These are phyloP conservation scores for Alligator sinensis DNA, from an alignment of 2,113 vertebrate genomes.

Conservation along the genomic window DNA sequence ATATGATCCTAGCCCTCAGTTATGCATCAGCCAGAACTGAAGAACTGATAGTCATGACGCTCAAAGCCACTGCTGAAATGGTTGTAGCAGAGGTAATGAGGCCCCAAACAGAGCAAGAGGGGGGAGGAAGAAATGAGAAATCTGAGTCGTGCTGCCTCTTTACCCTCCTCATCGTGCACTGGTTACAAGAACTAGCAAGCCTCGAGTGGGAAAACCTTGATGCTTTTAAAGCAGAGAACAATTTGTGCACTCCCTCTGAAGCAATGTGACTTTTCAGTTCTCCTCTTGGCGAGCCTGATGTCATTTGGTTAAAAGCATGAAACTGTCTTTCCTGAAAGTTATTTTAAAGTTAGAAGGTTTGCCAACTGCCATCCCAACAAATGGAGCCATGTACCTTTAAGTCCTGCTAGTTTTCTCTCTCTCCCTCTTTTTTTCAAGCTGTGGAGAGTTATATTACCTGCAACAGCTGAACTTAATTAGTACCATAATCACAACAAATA, in stretches of 20 bases:
- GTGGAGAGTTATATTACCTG: constrained; percentile 68
- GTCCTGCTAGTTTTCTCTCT: constrained; percentile 14
- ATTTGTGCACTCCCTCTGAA: not conserved
- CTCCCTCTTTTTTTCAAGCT: constrained; percentile 22
- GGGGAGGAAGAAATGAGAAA: not conserved
- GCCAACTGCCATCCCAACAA: constrained; percentile 39
- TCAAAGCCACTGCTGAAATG: not conserved
- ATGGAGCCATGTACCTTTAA: constrained; percentile 1
- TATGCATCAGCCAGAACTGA: not conserved
- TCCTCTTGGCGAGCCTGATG: not conserved
- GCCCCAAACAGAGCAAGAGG: not conserved
- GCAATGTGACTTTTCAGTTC: fast-evolving
- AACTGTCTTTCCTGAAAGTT: not conserved
- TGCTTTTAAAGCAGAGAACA: not conserved
- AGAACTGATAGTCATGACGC: not conserved
- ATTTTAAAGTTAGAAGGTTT: not conserved
- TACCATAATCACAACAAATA: constrained; percentile 68
- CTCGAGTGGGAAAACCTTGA: fast-evolving
- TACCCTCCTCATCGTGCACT: not conserved
- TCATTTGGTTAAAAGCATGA: not conserved
- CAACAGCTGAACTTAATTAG: constrained; percentile 74
- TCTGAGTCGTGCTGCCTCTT: no score
- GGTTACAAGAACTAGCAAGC: fast-evolving
- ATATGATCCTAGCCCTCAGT: not conserved
- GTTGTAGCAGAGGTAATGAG: not conserved